These are phyloP conservation scores for Drosophila macrospina DNA, from an alignment of 2,888 invertebrate genomes.

Conservation along the genomic window DNA sequence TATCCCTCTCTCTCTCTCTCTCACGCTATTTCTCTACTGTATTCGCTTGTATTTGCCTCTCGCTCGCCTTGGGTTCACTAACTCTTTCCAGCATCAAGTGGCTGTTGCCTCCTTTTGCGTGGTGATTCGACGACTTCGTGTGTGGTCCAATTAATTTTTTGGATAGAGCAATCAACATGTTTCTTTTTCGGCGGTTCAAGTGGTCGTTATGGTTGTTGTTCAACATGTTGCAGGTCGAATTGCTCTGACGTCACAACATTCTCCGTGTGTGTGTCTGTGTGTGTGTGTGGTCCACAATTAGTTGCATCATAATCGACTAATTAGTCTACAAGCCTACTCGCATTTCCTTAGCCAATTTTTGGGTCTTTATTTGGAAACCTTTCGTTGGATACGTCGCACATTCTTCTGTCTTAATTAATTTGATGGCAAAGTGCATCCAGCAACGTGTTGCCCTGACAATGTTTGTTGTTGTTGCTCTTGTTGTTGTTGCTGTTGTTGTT, in stretches of 20 bases:
- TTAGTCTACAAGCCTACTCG: conserved; percentile 52
- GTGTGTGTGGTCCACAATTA: conserved; percentile 61
- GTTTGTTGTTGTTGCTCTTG: conserved; percentile 31
- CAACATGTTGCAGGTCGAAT: conserved; percentile 79
- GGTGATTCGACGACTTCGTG: conserved; percentile 49
- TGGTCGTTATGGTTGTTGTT: conserved; percentile 66
- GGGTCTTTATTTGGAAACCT: conserved; percentile 5
- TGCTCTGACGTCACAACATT: conserved; percentile 48
- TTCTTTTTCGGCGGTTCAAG: conserved; percentile 57
- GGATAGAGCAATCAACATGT: conserved; percentile 81
- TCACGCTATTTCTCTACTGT: conserved; percentile 5
- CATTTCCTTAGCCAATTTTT: conserved; percentile 25
- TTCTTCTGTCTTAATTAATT: conserved; percentile 74
- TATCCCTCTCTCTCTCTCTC: conserved; percentile 17
- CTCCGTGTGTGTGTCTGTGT: background rate
- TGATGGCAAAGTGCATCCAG: conserved; percentile 70
- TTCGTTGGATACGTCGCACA: conserved; percentile 27
- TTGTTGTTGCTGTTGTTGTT: conserved; percentile 38
- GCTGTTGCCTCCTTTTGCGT: conserved; percentile 29
- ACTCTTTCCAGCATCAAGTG: conserved; percentile 22
- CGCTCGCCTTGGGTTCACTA: background rate
- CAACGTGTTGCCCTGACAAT: conserved; percentile 43
- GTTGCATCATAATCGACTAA: conserved; percentile 68
- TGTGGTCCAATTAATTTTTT: conserved; percentile 78
- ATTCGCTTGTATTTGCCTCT: background rate